A percentile compares a stretch with the other conserved stretches of the same genome.
Evolutionary conservation across 30 jellyfish, hydroid and myxozoan species (phyloP).

Genomic region (Catostylus mosaicus): DNA sequence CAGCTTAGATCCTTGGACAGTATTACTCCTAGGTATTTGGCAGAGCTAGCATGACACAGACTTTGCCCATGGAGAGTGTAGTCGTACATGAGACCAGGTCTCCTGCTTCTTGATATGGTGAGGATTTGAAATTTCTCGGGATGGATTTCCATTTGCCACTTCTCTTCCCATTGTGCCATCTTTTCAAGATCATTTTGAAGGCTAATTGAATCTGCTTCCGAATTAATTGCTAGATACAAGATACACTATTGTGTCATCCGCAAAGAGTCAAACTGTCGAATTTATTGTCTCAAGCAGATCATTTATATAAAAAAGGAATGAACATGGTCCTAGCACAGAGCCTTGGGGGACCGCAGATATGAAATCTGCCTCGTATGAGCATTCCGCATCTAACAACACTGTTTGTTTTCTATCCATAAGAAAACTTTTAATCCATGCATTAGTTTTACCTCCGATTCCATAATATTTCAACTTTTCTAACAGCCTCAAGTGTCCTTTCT

Average conservation of each 20-base stretch:
- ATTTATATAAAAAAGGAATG: slow-evolving; percentile 17
- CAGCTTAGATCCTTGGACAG: slow-evolving; percentile 29
- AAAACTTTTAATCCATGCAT: slow-evolving; percentile 22
- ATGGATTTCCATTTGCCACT: slow-evolving; percentile 20
- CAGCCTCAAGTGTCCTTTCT: too few species aligned
- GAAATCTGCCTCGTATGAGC: slow-evolving; percentile 33
- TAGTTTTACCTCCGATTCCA: slow-evolving; percentile 4
- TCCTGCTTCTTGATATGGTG: slow-evolving; percentile 8
- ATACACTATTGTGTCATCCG: slow-evolving; percentile 42
- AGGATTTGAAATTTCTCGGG: slow-evolving; percentile 2
- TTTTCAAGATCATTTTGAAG: slow-evolving; percentile 25
- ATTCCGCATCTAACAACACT: slow-evolving; percentile 40
- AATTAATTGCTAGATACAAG: slow-evolving; percentile 37
- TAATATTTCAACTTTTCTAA: too few species aligned
- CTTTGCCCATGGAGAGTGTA: slow-evolving; percentile 13
- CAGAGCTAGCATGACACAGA: slow-evolving; percentile 33
- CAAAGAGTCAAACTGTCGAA: slow-evolving; percentile 33
- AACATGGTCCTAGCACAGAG: slow-evolving; percentile 40
- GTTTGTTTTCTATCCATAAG: slow-evolving; percentile 24
- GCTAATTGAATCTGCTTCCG: slow-evolving; percentile 16
- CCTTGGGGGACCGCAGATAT: slow-evolving; percentile 50
- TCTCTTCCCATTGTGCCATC: not conserved
- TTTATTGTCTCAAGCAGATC: slow-evolving; percentile 17
- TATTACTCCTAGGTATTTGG: slow-evolving; percentile 18
- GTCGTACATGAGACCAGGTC: not conserved